Evolutionary conservation across 2,797 vertebrate species (phyloP).

Genomic region (Yasuhikotakia modesta): DNA sequence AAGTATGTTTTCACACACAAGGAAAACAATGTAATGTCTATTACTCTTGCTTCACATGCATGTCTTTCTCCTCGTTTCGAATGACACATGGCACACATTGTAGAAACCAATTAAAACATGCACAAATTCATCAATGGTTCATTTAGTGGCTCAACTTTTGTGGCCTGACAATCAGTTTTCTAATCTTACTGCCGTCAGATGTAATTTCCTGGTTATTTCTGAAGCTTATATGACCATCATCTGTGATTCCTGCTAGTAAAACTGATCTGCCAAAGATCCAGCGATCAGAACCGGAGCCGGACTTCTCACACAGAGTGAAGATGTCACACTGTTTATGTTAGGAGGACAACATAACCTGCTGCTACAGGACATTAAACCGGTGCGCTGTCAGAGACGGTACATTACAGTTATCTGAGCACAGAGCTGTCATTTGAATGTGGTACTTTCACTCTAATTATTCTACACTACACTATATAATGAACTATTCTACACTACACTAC

Average conservation of each 20-base stretch:
- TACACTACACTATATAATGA: too few species aligned
- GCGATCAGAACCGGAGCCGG: not conserved
- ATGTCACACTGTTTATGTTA: not conserved
- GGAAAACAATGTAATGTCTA: not conserved
- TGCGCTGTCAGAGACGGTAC: not conserved
- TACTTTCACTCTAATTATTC: too few species aligned
- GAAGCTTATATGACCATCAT: constrained; percentile 28
- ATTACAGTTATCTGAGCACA: too few species aligned
- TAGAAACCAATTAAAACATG: not conserved
- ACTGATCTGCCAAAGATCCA: constrained; percentile 41
- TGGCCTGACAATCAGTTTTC: constrained; percentile 11
- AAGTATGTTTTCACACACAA: too few species aligned
- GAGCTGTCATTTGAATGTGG: too few species aligned
- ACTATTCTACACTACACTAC: too few species aligned
- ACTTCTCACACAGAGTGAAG: not conserved
- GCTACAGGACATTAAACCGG: not conserved
- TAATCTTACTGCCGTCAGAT: constrained; percentile 31
- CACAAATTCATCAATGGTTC: constrained; percentile 9
- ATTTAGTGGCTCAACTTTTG: constrained; percentile 19
- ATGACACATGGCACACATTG: not conserved
- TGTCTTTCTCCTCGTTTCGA: not conserved
- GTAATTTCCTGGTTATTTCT: constrained; percentile 13
- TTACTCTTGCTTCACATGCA: not conserved
- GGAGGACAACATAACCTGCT: not conserved
- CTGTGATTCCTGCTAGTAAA: constrained; percentile 34